Conservation (phyloP, 2,113 vertebrate species). For the Aspiorhynchus laticeps region DNA sequence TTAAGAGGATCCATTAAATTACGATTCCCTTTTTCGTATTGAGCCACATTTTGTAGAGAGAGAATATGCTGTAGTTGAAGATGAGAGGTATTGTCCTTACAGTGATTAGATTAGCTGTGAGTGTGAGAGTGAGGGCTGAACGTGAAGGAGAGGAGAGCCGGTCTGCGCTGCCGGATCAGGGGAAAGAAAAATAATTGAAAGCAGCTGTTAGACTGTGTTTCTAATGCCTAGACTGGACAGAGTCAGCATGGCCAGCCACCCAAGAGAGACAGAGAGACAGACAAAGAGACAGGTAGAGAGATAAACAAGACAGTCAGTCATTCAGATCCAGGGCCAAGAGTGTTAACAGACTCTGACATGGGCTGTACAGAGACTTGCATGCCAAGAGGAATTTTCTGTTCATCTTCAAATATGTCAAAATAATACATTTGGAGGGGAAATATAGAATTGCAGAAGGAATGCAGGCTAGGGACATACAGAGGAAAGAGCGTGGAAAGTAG, state of each 20-base stretch:
- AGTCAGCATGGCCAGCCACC: conserved; percentile 45
- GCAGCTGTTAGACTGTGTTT: conserved; percentile 56
- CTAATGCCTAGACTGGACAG: conserved; percentile 43
- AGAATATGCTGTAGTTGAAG: neutral
- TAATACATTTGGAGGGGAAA: neutral
- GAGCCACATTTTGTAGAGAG: neutral
- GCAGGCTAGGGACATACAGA: neutral
- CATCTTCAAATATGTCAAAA: conserved; percentile 13
- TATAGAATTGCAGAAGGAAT: neutral
- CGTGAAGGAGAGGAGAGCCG: neutral
- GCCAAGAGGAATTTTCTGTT: conserved; percentile 8
- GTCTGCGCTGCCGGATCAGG: conserved; percentile 29
- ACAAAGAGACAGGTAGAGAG: conserved; percentile 15
- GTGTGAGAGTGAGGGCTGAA: conserved; percentile 2
- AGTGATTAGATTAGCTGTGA: conserved; percentile 33
- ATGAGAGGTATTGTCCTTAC: neutral
- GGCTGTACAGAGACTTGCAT: conserved; percentile 24
- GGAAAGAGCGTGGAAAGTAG: neutral
- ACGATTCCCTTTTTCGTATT: neutral
- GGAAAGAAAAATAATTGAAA: conserved; percentile 56
- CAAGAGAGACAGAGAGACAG: conserved; percentile 26
- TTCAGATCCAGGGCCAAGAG: conserved; percentile 11
- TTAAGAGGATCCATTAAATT: neutral
- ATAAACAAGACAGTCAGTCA: conserved; percentile 14
- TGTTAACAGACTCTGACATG: conserved; percentile 34